Evolutionary conservation across 1,140 invertebrate species (phyloP).

Genomic region (Amyelois transitella): DNA sequence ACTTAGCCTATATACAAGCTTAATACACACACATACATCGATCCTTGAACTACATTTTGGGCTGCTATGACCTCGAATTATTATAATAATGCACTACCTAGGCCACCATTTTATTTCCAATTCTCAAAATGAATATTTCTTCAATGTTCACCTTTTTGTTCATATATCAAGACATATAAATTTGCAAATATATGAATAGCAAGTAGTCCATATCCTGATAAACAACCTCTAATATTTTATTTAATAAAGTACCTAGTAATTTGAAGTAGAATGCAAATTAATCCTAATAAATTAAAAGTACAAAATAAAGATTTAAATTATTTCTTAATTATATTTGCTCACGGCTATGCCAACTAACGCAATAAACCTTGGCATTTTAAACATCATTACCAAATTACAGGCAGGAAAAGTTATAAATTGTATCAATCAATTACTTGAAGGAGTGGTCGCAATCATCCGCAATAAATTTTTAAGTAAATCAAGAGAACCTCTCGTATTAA

Average conservation of each 20-base stretch:
- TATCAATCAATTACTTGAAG: conserved; percentile 20
- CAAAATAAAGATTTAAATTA: neutral
- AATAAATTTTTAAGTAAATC: neutral
- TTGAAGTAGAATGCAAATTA: too few relatives aligned
- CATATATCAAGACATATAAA: too few relatives aligned
- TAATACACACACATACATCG: neutral
- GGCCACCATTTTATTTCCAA: too few relatives aligned
- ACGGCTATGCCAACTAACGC: neutral
- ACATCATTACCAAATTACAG: conserved; percentile 21
- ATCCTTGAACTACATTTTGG: neutral
- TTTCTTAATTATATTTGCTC: neutral
- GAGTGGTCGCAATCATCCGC: neutral
- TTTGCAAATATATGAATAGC: too few relatives aligned
- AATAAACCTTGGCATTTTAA: conserved; percentile 35
- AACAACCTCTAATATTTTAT: too few relatives aligned
- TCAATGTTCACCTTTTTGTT: too few relatives aligned
- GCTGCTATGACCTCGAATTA: neutral
- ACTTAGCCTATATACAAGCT: neutral
- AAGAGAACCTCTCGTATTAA: too few relatives aligned
- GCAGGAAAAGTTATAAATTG: conserved; percentile 15
- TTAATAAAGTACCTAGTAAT: too few relatives aligned
- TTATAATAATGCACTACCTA: neutral
- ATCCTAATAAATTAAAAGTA: too few relatives aligned
- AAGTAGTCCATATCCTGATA: too few relatives aligned
- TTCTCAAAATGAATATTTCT: too few relatives aligned